Evolutionary conservation across 2,113 vertebrate species (phyloP), one percentile per base, ranked within the genome.

Genomic region (Rhinogobius similis): DNA sequence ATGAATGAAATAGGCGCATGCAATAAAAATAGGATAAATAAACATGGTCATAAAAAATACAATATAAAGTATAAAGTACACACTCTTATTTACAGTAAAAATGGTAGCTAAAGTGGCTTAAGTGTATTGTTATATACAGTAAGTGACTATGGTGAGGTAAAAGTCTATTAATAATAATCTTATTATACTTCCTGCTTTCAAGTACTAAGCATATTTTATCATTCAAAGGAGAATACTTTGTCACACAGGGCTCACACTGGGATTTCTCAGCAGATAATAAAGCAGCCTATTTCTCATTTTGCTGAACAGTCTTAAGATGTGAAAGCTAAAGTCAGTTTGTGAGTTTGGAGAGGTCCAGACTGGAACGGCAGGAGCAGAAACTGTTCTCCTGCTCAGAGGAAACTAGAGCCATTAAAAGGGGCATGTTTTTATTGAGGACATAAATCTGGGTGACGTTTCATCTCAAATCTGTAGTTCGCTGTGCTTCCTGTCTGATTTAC

Each of bases 361-460:
- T 64, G 18, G 32, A 36, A 36, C 32, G 32, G 32, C 32, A 36
- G 32, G 32, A 77, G 62, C 74, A 73, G 67, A 72, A 76, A 75
- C 39, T 26, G 48, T 65, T 83, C 71, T 87, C 74, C 68, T 70
- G 75, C 83, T 73, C 26, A 6, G 75, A 87, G 87, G 88, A 91
- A 92, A 89, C 86, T 76, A 64, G 73, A 87, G 71, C 82, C 89
- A 76, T 89, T 91, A 90, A 91, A 89, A 87, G 86, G 76, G 85
- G 84, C 85, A 88, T 76, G 69, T 79, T 90, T 92, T 93, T 87
- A 91, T 72, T 77, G 83, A 50, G 75, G 64, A 71, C 87, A 91
- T 94, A 92, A 93, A 92, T 94, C 92, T 89, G 75, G 58, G 82
- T 88, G 89, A 90, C 84, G 81, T 93, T 93, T 92, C 91, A 91